Base-by-base conservation (phyloP, 2,113 vertebrate species). In the Cisticola juncidis region DNA sequence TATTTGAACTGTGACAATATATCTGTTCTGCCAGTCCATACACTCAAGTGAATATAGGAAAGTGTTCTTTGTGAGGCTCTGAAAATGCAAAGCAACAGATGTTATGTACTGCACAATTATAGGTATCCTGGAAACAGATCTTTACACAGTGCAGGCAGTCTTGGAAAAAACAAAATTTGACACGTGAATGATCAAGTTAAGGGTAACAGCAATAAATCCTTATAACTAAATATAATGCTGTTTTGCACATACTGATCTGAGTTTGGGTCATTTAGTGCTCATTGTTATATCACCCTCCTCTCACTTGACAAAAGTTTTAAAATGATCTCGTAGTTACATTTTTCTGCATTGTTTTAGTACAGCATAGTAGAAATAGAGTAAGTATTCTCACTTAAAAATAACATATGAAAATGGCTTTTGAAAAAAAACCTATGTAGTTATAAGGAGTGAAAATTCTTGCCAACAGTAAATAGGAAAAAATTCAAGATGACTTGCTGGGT, bases 61-160 rank as follows among this genome's bases (percentile, higher is more conserved):
- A 47, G 33, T 71, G 85, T 90, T 81, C 85, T 97, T 96, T 72
- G 73, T 14, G 56, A 92, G 94, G 92, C 92, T 97, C 87, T 86
- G 96, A 95, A 95, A 97, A 97, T 93, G 90, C 96, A 96, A 94
- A 97, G 98, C 96, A 97, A 98, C 98, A 98, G 98, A 98, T 98
- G 98, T 98, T 97, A 90, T 71, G 81, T 76, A 73, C 95, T 88
- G 89, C 57, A 44, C 97, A 94, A 84, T 98, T 97, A 92, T 44
- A 79, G 8, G 98, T 98, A 97, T 98, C 98, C 97, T 98, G 93
- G 98, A 98, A 98, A 98, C 98, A 96, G 94, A 93, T 95, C 98
- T 98, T 97, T 98, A 93, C 96, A 95, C 93, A 95, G 96, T 74
- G 79, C 86, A 95, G 61, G 45, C 90, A 91, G 97, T 96, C 97